Base-by-base conservation (phyloP, 2,888 invertebrate genomes). In the Himalopsyche anomala region DNA sequence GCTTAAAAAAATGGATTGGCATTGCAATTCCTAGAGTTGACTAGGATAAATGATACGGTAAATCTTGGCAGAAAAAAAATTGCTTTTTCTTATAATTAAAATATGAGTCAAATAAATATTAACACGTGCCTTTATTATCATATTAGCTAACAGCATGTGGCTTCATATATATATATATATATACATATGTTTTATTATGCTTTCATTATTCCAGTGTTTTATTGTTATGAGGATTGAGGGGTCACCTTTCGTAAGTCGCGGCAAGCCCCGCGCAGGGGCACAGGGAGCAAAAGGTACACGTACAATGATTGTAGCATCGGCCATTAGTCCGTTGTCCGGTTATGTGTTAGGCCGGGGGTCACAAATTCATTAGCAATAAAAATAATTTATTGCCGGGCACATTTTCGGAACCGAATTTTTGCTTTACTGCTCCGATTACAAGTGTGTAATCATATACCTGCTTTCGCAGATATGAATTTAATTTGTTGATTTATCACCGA, bases 341-440 rank as follows among this genome's bases (percentile, higher is more conserved):
- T 82, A 82, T 55, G 51, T 54, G 55, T 54, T 82, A 55, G 82
- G 81, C 81, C 80, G 86, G 69, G 81, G 80, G 83, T 86, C 80
- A 82, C 69, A 83, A 86, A 86, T 83, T 86, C 84, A 86, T 84
- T 82, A 79, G 80, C 84, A 83, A 84, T 86, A 84, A 86, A 86
- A 82, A 81, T 81, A 86, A 86, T 86, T 86, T 86, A 86, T 86
- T 56, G 79, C 84, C 84, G 74, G 74, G 36, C 74, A 74, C 74
- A 74, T 36, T 80, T 42, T 80, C 51, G 42, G 80, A 45, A 80
- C 80, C 51, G 80, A 80, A 80, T 40, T 80, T 80, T 51, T 51
- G 80, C 36, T 80, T 80, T 80, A 80, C 51, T 15, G 42, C 80
- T 19, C 45, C 80, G 51, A 80, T 80, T 80, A 80, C 80, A 80